Base-by-base conservation (phyloP, 1,140 invertebrate genomes). In the Drosophila varians region DNA sequence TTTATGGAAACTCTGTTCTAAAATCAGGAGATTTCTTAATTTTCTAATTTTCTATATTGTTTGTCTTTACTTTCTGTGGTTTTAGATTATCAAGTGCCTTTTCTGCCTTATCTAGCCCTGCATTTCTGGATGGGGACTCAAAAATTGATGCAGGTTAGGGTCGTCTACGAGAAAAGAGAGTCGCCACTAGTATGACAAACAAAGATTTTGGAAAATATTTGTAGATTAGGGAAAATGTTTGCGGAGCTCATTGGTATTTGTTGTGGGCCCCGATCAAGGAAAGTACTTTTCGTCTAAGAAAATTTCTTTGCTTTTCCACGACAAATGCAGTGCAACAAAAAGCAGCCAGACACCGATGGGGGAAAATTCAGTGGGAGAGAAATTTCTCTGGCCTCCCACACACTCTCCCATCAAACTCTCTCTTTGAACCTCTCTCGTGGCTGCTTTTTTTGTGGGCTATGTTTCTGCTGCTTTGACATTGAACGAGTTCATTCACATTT, bases 401-500 rank as follows among this genome's bases (percentile, higher is more conserved):
- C 54, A 75, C 31, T 49, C 21, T 54, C 45, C 11, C 18, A 53
- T 31, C 40, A 25, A 31, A 31, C n/a, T 26, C 56, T 48, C 16
- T 57, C 14, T 34, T 25, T 19, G 28, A 31, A 11, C 28, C 49
- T 69, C 26, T 18, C 28, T 28, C 45, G 26, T 45, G 43, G 18
- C 38, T 60, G 70, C 49, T 55, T 55, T 38, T 83, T 46, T 77
- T 65, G 65, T 56, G 79, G 71, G 71, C 65, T 77, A 78, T 84
- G 79, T 58, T 82, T 61, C 65, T 72, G 72, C 70, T 72, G 69
- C 57, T 73, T 73, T 91, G 90, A 91, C 90, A 91, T 91, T 91
- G 90, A 91, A 91, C 88, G 90, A 89, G 90, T 90, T 91, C 90
- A 91, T 91, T 91, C 87, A 90, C 90, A 75, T 88, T 88, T 87